Percentiles rank a stretch among this genome's conserved stretches.
These are phyloP conservation scores for Rhingia rostrata DNA, from an alignment of 2,888 invertebrate genomes.

Conservation along the genomic window DNA sequence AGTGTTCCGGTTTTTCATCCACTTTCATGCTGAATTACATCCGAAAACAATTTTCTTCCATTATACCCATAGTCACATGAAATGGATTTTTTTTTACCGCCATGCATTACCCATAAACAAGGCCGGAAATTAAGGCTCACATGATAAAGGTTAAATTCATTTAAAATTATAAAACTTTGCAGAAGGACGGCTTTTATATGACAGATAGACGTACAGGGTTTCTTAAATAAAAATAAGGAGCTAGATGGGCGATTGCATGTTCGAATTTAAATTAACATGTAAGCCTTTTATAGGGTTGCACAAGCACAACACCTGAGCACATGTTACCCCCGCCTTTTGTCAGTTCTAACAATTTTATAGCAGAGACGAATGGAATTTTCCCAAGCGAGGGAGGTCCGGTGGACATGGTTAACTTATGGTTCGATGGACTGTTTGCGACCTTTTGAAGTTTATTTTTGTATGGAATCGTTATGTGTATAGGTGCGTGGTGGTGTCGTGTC, in stretches of 20 bases:
- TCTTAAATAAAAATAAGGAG: neutral
- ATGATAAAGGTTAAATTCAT: conserved; percentile 7
- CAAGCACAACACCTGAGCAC: conserved; percentile 64
- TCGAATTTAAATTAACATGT: conserved; percentile 63
- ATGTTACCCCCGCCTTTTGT: conserved; percentile 45
- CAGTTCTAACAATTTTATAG: neutral
- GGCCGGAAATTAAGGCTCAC: conserved; percentile 6
- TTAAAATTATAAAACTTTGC: neutral
- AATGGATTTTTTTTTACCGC: neutral
- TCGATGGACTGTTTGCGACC: conserved; percentile 18
- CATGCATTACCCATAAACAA: neutral
- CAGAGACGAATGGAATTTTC: neutral
- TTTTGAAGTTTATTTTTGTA: conserved; percentile 38
- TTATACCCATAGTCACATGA: neutral
- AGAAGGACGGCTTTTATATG: neutral
- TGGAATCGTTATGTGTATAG: neutral
- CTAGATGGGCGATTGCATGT: conserved; percentile 50
- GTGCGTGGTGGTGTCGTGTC: conserved; percentile 11
- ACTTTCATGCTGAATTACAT: conserved; percentile 2
- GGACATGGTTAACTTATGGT: neutral
- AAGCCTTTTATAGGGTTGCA: conserved; percentile 54
- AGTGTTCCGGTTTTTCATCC: neutral
- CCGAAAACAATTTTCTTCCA: conserved; percentile 17
- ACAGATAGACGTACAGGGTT: neutral
- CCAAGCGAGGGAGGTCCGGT: neutral